Conservation (phyloP, 2,113 vertebrate species). For the Coptodon rendalli region DNA sequence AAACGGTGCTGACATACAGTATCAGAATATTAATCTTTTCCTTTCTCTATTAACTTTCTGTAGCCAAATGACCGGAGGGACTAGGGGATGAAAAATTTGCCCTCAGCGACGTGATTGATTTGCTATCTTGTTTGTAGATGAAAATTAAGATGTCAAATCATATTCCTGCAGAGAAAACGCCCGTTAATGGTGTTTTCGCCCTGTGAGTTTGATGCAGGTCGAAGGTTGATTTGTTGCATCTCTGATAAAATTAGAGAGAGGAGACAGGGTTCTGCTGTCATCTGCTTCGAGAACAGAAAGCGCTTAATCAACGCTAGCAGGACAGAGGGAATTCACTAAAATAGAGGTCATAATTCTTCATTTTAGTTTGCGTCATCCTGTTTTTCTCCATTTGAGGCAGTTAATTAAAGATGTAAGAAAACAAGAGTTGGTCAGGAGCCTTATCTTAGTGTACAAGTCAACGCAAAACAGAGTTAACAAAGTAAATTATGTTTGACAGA, state of each 20-base stretch:
- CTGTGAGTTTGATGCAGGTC: slow-evolving; percentile 54
- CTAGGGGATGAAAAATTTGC: slow-evolving; percentile 20
- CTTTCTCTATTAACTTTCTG: slow-evolving; percentile 44
- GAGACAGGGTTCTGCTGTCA: slow-evolving; percentile 65
- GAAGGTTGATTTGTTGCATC: slow-evolving; percentile 71
- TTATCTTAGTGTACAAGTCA: slow-evolving; percentile 12
- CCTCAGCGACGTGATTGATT: slow-evolving; percentile 55
- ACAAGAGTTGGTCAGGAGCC: slow-evolving; percentile 1
- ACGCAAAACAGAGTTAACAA: slow-evolving; percentile 7
- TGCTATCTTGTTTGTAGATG: slow-evolving; percentile 75
- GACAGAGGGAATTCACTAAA: slow-evolving; percentile 55
- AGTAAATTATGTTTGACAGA: background rate
- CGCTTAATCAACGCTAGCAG: slow-evolving; percentile 69
- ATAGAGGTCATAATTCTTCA: slow-evolving; percentile 58
- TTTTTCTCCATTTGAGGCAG: slow-evolving; percentile 29
- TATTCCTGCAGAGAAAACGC: slow-evolving; percentile 68
- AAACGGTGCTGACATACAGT: background rate
- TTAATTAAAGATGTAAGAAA: slow-evolving; percentile 27
- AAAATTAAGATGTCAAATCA: slow-evolving; percentile 80
- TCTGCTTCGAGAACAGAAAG: slow-evolving; percentile 68
- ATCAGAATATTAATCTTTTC: slow-evolving; percentile 37
- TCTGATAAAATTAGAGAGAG: slow-evolving; percentile 75
- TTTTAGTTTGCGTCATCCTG: slow-evolving; percentile 49
- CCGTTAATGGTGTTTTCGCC: slow-evolving; percentile 72
- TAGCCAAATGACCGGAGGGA: slow-evolving; percentile 50